Percentiles rank a stretch among this genome's conserved stretches.
These are phyloP conservation scores for Ptyas mucosa DNA, from an alignment of 2,113 vertebrate genomes.

Conservation along the genomic window DNA sequence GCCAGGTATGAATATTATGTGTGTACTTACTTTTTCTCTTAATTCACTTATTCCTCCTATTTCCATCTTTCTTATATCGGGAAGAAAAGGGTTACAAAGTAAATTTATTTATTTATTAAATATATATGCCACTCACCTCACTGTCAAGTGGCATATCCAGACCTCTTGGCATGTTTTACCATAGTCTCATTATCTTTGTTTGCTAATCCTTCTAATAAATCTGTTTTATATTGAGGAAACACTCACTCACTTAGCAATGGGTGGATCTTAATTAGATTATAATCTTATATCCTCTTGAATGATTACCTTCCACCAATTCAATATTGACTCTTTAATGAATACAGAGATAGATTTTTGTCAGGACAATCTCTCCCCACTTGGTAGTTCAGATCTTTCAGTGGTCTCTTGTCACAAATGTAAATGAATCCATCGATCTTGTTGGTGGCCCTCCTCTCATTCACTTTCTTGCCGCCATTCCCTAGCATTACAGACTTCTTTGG, in stretches of 20 bases:
- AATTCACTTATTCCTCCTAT: background rate
- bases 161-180: slow-evolving; percentile 66
- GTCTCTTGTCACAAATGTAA: background rate
- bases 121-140: slow-evolving; percentile 8
- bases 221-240: slow-evolving; percentile 30
- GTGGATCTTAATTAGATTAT: background rate
- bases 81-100: slow-evolving; percentile 35
- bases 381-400: background rate
- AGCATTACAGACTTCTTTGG: background rate
- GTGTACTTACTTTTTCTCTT: slow-evolving; percentile 1
- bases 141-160: slow-evolving; percentile 54
- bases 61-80: slow-evolving; percentile 25
- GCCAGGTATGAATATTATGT: slow-evolving; percentile 9
- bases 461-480: background rate
- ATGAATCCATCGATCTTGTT: background rate
- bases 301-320: background rate
- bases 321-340: background rate
- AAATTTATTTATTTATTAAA: slow-evolving; percentile 11
- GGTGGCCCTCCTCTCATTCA: background rate
- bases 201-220: slow-evolving; percentile 66
- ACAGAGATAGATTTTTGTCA: background rate
- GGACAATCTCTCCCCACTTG: background rate
- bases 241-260: background rate
- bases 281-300: background rate
- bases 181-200: slow-evolving; percentile 40